Conservation (phyloP, 2,888 invertebrate genomes). For the Coecobrya sp. region DNA sequence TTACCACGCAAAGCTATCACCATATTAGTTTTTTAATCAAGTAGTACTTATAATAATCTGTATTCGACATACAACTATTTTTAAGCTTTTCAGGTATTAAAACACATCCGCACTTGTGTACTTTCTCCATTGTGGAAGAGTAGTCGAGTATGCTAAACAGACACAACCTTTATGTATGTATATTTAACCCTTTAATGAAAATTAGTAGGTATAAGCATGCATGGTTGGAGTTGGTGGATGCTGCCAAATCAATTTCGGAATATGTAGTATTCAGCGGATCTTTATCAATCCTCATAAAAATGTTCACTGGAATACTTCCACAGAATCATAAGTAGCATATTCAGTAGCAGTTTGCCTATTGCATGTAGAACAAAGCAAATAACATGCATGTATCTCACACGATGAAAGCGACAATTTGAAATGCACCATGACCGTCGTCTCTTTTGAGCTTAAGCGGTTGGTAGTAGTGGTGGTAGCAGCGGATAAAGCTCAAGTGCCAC, state of each 20-base stretch:
- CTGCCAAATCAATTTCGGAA: constrained; percentile 40
- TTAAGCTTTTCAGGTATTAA: not conserved
- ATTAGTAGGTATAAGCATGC: not conserved
- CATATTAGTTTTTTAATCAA: not conserved
- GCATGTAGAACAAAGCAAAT: not conserved
- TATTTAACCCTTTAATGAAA: not conserved
- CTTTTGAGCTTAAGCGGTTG: not conserved
- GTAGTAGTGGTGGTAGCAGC: not conserved
- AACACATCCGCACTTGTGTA: not conserved
- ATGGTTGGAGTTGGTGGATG: not conserved
- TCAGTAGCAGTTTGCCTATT: not conserved
- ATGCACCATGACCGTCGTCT: not conserved
- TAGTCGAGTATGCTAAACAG: not conserved
- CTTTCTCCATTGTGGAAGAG: not conserved
- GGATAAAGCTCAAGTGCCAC: constrained; percentile 52
- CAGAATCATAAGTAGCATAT: not conserved
- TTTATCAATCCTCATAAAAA: constrained; percentile 52
- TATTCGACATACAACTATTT: not conserved
- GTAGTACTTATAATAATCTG: not conserved
- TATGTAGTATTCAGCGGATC: constrained; percentile 36
- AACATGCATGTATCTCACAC: constrained; percentile 13
- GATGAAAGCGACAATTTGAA: constrained; percentile 3
- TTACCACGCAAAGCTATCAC: not conserved
- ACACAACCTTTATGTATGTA: not conserved
- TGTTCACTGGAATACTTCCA: constrained; percentile 7